Conservation (phyloP, 2,797 vertebrate genomes). For the Rhabdophis nuchalis region DNA sequence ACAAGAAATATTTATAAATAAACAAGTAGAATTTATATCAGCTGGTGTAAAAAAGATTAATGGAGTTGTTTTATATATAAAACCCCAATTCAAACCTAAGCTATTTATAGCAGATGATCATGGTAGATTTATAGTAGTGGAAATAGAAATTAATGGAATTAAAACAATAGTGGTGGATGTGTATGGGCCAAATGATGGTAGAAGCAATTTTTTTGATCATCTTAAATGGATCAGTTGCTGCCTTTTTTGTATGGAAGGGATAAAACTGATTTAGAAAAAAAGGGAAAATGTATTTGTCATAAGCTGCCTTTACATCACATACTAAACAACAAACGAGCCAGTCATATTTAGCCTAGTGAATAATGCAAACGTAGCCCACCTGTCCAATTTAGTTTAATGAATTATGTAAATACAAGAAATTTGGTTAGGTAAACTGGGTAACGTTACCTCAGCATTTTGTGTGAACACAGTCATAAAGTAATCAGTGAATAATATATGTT, state of each 20-base stretch:
- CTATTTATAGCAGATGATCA: too few relatives aligned
- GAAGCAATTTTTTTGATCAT: too few relatives aligned
- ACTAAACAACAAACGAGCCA: not conserved
- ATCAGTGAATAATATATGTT: not conserved
- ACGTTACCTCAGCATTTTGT: not conserved
- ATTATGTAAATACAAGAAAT: not conserved
- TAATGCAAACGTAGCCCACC: not conserved
- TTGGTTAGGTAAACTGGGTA: not conserved
- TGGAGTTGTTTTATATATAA: too few relatives aligned
- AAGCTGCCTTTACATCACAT: not conserved
- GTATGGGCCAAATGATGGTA: too few relatives aligned
- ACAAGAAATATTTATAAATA: too few relatives aligned
- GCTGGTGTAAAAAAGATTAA: too few relatives aligned
- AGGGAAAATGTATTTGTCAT: constrained; percentile 24
- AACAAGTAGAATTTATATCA: too few relatives aligned
- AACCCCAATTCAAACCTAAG: too few relatives aligned
- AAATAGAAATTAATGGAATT: too few relatives aligned
- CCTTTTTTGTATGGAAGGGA: not conserved
- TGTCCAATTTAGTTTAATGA: not conserved
- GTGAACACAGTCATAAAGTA: not conserved
- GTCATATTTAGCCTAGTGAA: not conserved
- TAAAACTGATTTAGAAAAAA: constrained; percentile 53
- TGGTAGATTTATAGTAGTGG: too few relatives aligned
- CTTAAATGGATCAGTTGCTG: too few relatives aligned
- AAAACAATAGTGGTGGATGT: too few relatives aligned